These are phyloP conservation scores for Tetragonisca angustula DNA, from an alignment of 2,888 invertebrate genomes.

Conservation along the genomic window DNA sequence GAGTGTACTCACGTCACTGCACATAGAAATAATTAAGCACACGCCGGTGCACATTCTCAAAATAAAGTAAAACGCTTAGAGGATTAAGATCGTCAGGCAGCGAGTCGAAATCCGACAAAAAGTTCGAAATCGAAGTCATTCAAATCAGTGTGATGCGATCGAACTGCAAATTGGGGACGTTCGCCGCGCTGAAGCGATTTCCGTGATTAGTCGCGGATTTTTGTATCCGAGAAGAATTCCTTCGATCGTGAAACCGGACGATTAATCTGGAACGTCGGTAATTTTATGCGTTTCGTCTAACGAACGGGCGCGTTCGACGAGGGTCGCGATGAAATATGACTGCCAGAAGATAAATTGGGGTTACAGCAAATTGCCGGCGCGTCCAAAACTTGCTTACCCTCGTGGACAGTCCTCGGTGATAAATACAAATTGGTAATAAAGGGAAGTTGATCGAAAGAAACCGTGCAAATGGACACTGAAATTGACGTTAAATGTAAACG, in stretches of 20 bases:
- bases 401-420: not conserved
- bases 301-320: conserved; percentile 42
- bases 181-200: conserved; percentile 17
- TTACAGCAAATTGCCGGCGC: conserved; percentile 45
- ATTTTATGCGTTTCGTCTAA: conserved; percentile 59
- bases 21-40: too few species aligned
- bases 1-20: too few species aligned
- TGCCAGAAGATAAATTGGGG: conserved; percentile 55
- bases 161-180: conserved; percentile 25
- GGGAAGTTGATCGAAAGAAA: not conserved
- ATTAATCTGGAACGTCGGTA: conserved; percentile 52
- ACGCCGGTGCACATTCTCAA: too few species aligned
- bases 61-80: too few species aligned
- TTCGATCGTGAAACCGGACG: conserved; percentile 50
- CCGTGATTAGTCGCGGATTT: conserved; percentile 47
- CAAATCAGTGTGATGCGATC: conserved; percentile 7
- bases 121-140: not conserved
- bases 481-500: not conserved
- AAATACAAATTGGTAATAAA: conserved; percentile 4
- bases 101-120: not conserved
- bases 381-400: conserved; percentile 13
- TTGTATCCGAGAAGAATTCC: conserved; percentile 32
- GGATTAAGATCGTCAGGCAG: too few species aligned
- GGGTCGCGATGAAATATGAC: conserved; percentile 55
- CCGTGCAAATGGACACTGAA: not conserved